Evolutionary conservation across 2,113 vertebrate species (phyloP).

Genomic region (Petaurus breviceps): DNA sequence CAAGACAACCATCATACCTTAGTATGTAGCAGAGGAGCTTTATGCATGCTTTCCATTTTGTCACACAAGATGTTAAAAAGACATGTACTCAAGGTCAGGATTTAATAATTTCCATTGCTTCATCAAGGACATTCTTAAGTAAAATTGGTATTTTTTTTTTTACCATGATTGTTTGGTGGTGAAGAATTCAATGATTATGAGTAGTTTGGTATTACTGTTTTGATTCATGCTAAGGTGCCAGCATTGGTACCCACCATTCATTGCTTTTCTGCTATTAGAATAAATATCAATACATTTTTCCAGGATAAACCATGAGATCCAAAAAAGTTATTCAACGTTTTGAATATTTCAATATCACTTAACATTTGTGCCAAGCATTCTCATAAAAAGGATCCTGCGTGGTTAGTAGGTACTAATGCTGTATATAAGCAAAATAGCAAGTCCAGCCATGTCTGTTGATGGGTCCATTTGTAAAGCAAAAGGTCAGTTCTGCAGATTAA

Average conservation of each 20-base stretch:
- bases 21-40: neutral
- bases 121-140: neutral
- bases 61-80: neutral
- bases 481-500: neutral
- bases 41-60: neutral
- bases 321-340: neutral
- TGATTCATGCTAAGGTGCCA: neutral
- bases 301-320: neutral
- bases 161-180: neutral
- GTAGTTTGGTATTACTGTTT: neutral
- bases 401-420: neutral
- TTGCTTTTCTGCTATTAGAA: neutral
- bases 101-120: neutral
- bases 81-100: neutral
- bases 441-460: neutral
- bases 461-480: neutral
- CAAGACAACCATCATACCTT: neutral
- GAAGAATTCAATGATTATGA: neutral
- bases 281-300: neutral
- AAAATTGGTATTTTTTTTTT: neutral
- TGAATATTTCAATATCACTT: neutral
- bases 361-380: neutral
- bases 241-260: neutral
- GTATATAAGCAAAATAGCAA: too few relatives aligned
- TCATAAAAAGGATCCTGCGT: neutral